phyloP scores from a whole-genome alignment of 2,888 invertebrate genomes.

The Cordilura impudica region DNA sequence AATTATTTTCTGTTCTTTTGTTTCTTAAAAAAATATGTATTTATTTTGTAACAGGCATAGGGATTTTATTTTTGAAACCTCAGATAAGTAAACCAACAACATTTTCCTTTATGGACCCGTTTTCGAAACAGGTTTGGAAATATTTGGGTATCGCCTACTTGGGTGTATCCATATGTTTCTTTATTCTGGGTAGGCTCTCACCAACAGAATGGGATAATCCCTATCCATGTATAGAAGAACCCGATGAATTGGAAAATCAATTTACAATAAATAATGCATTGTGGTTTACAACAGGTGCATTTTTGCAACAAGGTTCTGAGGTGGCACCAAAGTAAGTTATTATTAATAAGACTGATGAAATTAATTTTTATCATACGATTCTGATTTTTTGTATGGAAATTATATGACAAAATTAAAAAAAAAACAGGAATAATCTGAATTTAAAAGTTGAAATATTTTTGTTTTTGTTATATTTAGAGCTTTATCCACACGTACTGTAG shows the following conservation, averaged over 20 bases:
- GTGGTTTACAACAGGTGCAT: slow-evolving; percentile 92
- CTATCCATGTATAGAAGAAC: slow-evolving; percentile 90
- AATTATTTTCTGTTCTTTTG: not conserved
- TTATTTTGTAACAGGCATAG: slow-evolving; percentile 82
- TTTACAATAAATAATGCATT: slow-evolving; percentile 89
- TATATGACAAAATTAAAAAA: not conserved
- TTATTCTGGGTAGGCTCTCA: slow-evolving; percentile 87
- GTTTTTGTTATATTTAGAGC: slow-evolving; percentile 84
- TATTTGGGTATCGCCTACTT: slow-evolving; percentile 89
- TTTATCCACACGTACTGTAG: slow-evolving; percentile 91
- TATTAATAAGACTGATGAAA: too few relatives aligned
- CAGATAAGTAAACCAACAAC: slow-evolving; percentile 89
- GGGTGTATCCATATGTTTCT: slow-evolving; percentile 85
- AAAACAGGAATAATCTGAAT: not conserved
- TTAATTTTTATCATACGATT: not conserved
- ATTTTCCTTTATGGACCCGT: slow-evolving; percentile 95
- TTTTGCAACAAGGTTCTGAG: slow-evolving; percentile 92
- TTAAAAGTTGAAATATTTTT: not conserved
- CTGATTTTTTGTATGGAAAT: not conserved
- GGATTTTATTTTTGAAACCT: slow-evolving; percentile 92
- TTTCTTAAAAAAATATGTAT: not conserved
- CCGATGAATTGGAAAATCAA: slow-evolving; percentile 89
- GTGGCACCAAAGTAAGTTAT: slow-evolving; percentile 90
- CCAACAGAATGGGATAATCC: slow-evolving; percentile 94
- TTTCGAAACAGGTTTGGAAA: slow-evolving; percentile 91